These are phyloP conservation scores for Sander vitreus DNA, from an alignment of 2,113 vertebrate species.

Conservation along the genomic window DNA sequence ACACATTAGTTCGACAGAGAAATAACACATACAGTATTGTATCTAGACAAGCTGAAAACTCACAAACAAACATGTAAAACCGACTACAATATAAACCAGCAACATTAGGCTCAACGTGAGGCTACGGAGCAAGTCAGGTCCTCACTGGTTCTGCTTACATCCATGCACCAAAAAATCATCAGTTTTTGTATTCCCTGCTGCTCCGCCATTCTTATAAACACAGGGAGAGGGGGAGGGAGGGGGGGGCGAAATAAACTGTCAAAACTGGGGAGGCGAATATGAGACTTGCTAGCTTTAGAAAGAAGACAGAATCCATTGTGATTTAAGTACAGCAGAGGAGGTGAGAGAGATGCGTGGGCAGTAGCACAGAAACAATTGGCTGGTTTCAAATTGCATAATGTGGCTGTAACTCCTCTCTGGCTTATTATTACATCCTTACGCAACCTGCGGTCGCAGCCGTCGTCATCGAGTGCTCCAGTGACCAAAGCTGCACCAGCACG, in stretches of 20 bases:
- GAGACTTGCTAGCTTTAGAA: constrained; percentile 10
- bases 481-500: constrained; percentile 19
- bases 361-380: constrained; percentile 87
- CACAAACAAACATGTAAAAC: constrained; percentile 49
- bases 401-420: constrained; percentile 86
- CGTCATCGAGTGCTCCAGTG: not conserved
- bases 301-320: constrained; percentile 23
- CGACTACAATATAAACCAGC: constrained; percentile 47
- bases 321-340: constrained; percentile 46
- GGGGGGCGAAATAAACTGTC: constrained; percentile 6
- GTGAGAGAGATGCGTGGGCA: constrained; percentile 28
- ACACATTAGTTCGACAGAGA: constrained; percentile 22
- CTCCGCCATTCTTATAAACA: constrained; percentile 3
- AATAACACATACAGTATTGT: constrained; percentile 12
- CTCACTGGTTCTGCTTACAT: constrained; percentile 33
- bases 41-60: constrained; percentile 42
- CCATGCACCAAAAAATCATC: constrained; percentile 18
- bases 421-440: constrained; percentile 47
- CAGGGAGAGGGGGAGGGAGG: too few relatives aligned
- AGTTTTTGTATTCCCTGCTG: constrained; percentile 28
- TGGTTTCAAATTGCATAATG: constrained; percentile 95
- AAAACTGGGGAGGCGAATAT: constrained; percentile 27
- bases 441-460: constrained; percentile 33
- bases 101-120: constrained; percentile 48
- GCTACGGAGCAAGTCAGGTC: constrained; percentile 46